Base-by-base conservation (phyloP, 2,113 vertebrate genomes). In the Brachypodius melanocephalos region DNA sequence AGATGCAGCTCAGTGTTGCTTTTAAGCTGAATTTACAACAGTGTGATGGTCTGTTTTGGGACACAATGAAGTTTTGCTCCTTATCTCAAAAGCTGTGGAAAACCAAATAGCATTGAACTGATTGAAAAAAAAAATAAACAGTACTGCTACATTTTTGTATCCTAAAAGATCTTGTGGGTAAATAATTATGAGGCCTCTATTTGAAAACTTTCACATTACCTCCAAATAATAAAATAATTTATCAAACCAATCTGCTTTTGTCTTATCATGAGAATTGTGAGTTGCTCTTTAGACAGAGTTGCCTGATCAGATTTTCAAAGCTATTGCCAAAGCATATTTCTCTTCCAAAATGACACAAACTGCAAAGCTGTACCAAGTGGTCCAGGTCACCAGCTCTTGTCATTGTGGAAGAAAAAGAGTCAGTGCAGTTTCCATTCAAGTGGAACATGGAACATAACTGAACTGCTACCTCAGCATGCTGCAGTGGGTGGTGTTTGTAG, bases 161-260 rank as follows among this genome's bases (percentile, higher is more conserved):
- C 51, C 55, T 93, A 29, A 72, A 91, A 91, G 51, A 62, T 42
- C 21, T 54, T 52, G 36, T 92, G 92, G 63, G 67, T 74, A 86
- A 93, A 90, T 71, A 88, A 67, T 29, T 21, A 46, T 48, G 67
- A 91, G 85, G 88, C 72, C 46, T 90, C 43, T 77, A 58, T 67
- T 36, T 88, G 75, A 83, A 80, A 91, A 69, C 29, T 84, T 92
- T 79, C 62, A 62, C 12, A 1, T 91, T 88, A 88, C 85, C 94
- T 95, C 92, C 59, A 55, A 76, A 40, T 73, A 96, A 95, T 97
- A 96, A 97, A 97, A 59, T 93, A 88, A 97, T 93, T 95, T 95
- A 93, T 91, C 71, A 73, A 88, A 97, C 76, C 73, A 81, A 34
- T 16, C 34, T 80, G 82, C 45, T 91, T 88, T 51, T 95, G 88